A percentile compares a stretch with the other conserved stretches of the same genome.
phyloP scores from a whole-genome alignment of 1,140 invertebrate genomes.

The Magallana gigas region DNA sequence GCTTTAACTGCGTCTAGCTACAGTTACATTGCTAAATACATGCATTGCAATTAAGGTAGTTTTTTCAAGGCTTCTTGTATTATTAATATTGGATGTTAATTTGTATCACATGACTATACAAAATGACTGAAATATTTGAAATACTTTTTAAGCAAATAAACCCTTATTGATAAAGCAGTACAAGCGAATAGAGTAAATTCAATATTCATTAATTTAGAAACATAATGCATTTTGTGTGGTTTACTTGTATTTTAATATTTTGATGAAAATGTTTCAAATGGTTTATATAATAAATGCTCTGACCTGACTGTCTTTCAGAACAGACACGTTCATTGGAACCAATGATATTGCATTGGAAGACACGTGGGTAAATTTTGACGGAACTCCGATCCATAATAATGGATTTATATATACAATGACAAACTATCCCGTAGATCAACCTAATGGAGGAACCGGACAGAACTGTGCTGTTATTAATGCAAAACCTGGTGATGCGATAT shows the following conservation, averaged over 20 bases:
- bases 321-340: neutral
- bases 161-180: too few species aligned
- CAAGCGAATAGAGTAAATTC: too few species aligned
- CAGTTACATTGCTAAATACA: too few species aligned
- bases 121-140: too few species aligned
- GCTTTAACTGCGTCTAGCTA: too few species aligned
- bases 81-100: too few species aligned
- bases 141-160: too few species aligned
- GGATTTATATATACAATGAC: conserved; percentile 6
- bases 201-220: too few species aligned
- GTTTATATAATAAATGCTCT: neutral
- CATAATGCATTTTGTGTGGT: neutral
- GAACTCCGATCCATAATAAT: neutral
- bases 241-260: neutral
- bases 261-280: neutral
- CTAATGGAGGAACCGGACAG: neutral
- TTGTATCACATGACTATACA: too few species aligned
- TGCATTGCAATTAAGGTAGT: too few species aligned
- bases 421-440: neutral
- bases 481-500: neutral
- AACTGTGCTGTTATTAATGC: neutral
- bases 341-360: neutral
- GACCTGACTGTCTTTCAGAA: neutral
- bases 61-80: too few species aligned
- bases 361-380: conserved; percentile 4